Evolutionary conservation across 2,113 vertebrate genomes (phyloP).

Genomic region (Abramis brama): DNA sequence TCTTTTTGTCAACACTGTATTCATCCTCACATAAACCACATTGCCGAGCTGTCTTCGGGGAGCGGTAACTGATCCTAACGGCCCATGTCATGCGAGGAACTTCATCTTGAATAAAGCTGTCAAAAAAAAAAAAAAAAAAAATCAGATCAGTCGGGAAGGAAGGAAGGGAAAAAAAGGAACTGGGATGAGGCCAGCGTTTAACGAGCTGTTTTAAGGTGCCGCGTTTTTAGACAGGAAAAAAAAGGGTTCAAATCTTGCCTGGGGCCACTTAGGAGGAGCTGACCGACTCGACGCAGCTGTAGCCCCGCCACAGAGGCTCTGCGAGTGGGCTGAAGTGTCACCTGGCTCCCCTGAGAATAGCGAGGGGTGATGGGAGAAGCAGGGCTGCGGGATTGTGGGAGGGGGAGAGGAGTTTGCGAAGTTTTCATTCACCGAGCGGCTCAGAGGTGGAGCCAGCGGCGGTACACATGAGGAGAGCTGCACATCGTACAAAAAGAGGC

Average conservation of each 20-base stretch:
- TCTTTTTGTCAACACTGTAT: slow-evolving; percentile 49
- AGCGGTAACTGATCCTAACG: slow-evolving; percentile 48
- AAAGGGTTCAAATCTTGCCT: slow-evolving; percentile 46
- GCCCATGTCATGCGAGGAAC: slow-evolving; percentile 34
- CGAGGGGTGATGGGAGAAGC: slow-evolving; percentile 19
- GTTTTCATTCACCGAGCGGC: slow-evolving; percentile 46
- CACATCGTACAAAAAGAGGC: slow-evolving; percentile 39
- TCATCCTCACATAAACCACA: slow-evolving; percentile 45
- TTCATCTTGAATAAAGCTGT: slow-evolving; percentile 48
- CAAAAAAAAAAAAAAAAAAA: slow-evolving; percentile 42
- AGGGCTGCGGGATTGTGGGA: not conserved
- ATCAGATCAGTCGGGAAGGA: not conserved
- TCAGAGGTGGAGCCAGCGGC: slow-evolving; percentile 41
- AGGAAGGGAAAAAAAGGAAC: slow-evolving; percentile 44
- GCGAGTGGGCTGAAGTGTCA: slow-evolving; percentile 30
- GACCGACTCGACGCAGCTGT: slow-evolving; percentile 5
- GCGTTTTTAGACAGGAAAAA: slow-evolving; percentile 52
- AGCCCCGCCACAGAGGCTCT: slow-evolving; percentile 15
- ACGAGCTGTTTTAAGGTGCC: slow-evolving; percentile 69
- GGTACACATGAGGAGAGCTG: slow-evolving; percentile 40
- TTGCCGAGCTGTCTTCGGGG: slow-evolving; percentile 29
- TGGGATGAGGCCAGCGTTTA: slow-evolving; percentile 62
- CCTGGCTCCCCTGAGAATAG: slow-evolving; percentile 38
- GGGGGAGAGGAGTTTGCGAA: slow-evolving; percentile 28
- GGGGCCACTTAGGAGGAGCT: slow-evolving; percentile 27